A percentile compares a stretch with the other conserved stretches of the same genome.
phyloP scores from a whole-genome alignment of 2,113 vertebrate species.

The Pluvianellus socialis region DNA sequence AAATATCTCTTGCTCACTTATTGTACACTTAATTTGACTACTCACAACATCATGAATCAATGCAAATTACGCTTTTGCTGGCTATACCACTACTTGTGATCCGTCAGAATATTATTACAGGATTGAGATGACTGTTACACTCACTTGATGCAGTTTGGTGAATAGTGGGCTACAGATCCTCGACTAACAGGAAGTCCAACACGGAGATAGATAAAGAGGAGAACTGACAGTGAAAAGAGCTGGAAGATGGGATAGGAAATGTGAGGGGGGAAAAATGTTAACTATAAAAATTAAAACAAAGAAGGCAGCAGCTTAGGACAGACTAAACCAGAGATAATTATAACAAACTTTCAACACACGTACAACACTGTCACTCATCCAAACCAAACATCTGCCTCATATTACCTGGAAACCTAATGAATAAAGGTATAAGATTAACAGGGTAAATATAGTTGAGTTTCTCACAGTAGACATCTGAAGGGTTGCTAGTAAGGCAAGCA shows the following conservation, averaged over 20 bases:
- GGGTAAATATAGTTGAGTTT: background rate
- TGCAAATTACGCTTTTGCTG: background rate
- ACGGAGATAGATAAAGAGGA: background rate
- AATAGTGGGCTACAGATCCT: background rate
- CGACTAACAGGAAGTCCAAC: background rate
- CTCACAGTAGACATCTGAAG: background rate
- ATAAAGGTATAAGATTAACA: background rate
- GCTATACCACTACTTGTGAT: background rate
- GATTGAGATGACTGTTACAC: background rate
- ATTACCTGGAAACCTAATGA: background rate
- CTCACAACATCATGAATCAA: background rate
- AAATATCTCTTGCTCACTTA: background rate
- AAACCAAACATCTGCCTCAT: background rate
- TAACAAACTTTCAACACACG: background rate
- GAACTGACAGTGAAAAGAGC: background rate
- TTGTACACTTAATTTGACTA: background rate
- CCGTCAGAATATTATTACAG: background rate
- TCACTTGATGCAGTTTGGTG: background rate
- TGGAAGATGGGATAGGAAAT: background rate
- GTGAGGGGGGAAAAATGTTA: background rate
- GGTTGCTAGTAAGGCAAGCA: background rate
- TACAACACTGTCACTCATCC: background rate
- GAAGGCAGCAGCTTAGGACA: background rate
- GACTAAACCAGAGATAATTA: background rate
- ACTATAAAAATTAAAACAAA: background rate